A percentile compares a stretch with the other conserved stretches of the same genome.
These are phyloP conservation scores for Heliconius ismenius DNA, from an alignment of 2,888 invertebrate species.

Conservation along the genomic window DNA sequence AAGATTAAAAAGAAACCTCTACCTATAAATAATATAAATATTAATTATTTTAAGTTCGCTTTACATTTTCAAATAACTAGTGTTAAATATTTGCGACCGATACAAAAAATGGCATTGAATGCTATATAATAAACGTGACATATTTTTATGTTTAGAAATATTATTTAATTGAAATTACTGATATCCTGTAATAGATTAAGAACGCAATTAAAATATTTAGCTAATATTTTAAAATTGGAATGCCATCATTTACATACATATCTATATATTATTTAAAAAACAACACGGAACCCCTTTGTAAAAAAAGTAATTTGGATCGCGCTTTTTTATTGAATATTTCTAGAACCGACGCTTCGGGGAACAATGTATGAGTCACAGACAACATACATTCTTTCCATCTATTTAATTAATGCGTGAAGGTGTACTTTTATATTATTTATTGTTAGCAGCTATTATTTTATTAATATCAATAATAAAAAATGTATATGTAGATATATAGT, in stretches of 20 bases:
- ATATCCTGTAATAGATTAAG: background rate
- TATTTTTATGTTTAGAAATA: background rate
- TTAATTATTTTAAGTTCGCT: too few species aligned
- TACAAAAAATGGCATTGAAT: background rate
- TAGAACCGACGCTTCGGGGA: background rate
- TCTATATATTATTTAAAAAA: background rate
- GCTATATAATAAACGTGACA: background rate
- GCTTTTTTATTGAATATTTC: background rate
- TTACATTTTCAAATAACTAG: too few species aligned
- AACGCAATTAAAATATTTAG: too few species aligned
- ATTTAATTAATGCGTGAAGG: background rate
- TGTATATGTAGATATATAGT: too few species aligned
- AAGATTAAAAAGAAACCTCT: too few species aligned
- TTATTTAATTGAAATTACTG: background rate
- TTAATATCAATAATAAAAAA: too few species aligned
- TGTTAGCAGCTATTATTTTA: background rate
- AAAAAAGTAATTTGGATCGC: background rate
- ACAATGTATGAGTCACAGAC: background rate
- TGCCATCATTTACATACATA: background rate
- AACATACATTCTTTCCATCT: background rate
- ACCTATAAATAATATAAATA: too few species aligned
- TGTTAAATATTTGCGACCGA: too few species aligned
- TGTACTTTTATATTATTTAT: background rate
- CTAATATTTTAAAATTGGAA: background rate
- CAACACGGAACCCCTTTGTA: background rate